phyloP scores from a whole-genome alignment of 53 echinoderm and acorn worm genomes.

The Crossaster papposus region DNA sequence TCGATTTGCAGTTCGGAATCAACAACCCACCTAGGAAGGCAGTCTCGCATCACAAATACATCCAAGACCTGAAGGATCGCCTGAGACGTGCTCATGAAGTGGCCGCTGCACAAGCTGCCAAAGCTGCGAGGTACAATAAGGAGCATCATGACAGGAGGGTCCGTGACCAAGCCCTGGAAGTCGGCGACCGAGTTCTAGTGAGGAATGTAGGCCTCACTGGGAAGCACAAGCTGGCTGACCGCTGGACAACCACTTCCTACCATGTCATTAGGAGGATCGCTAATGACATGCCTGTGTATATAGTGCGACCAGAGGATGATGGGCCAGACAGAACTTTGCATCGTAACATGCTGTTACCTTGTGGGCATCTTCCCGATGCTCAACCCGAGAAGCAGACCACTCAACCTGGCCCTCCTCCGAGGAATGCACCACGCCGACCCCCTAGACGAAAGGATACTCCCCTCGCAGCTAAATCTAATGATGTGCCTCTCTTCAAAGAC shows the following conservation, averaged over 20 bases:
- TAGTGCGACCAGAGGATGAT: too few relatives aligned
- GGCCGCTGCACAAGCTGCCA: constrained; percentile 37
- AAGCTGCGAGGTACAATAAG: too few relatives aligned
- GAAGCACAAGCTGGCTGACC: constrained; percentile 57
- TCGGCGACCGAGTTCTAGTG: constrained; percentile 52
- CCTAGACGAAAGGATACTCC: too few relatives aligned
- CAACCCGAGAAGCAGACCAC: too few relatives aligned
- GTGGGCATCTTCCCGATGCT: too few relatives aligned
- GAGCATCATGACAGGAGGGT: too few relatives aligned
- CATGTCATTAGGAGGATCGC: background rate
- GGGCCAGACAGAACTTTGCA: too few relatives aligned
- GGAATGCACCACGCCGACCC: too few relatives aligned
- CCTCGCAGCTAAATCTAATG: too few relatives aligned
- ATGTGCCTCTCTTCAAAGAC: too few relatives aligned
- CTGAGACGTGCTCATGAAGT: constrained; percentile 55
- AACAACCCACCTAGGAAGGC: background rate
- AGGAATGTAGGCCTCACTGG: constrained; percentile 58
- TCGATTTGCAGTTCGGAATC: constrained; percentile 65
- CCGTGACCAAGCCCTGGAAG: constrained; percentile 21
- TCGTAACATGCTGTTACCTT: too few relatives aligned
- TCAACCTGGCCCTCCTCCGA: too few relatives aligned
- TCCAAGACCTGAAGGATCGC: constrained; percentile 16
- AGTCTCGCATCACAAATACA: constrained; percentile 52
- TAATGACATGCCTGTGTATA: constrained; percentile 41
- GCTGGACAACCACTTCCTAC: constrained; percentile 42